phyloP scores from a whole-genome alignment of 2,113 vertebrate species.

The Crotalus horridus region DNA sequence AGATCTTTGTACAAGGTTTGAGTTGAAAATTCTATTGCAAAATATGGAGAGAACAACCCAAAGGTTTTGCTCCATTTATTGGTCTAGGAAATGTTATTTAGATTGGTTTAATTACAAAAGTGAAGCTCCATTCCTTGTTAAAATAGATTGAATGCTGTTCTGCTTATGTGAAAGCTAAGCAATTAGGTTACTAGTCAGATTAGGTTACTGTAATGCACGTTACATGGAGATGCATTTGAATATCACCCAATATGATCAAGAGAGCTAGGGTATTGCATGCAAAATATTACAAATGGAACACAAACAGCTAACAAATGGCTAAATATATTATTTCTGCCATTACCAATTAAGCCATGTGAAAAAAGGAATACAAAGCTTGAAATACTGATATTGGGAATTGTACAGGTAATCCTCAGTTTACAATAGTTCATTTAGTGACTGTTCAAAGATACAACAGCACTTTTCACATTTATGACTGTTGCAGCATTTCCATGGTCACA shows the following conservation, averaged over 20 bases:
- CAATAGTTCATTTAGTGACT: background rate
- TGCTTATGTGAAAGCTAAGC: background rate
- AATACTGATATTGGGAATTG: background rate
- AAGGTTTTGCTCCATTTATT: background rate
- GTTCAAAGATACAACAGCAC: no score
- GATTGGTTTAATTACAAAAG: background rate
- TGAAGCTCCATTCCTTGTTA: background rate
- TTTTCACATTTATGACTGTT: background rate
- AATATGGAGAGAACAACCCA: background rate
- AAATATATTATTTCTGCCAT: background rate
- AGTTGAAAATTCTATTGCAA: background rate
- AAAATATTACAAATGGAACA: background rate
- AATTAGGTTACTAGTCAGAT: background rate
- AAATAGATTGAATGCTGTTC: background rate
- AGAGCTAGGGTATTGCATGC: background rate
- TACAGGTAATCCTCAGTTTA: background rate
- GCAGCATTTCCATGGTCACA: background rate
- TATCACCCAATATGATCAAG: background rate
- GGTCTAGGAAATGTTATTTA: background rate
- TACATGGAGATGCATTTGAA: background rate
- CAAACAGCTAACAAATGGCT: background rate
- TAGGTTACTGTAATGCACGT: background rate
- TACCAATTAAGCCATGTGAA: background rate
- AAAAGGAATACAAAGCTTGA: background rate
- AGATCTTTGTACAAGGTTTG: background rate